Conservation (phyloP, 2,888 invertebrate species). For the Listrodromus nycthemerus region DNA sequence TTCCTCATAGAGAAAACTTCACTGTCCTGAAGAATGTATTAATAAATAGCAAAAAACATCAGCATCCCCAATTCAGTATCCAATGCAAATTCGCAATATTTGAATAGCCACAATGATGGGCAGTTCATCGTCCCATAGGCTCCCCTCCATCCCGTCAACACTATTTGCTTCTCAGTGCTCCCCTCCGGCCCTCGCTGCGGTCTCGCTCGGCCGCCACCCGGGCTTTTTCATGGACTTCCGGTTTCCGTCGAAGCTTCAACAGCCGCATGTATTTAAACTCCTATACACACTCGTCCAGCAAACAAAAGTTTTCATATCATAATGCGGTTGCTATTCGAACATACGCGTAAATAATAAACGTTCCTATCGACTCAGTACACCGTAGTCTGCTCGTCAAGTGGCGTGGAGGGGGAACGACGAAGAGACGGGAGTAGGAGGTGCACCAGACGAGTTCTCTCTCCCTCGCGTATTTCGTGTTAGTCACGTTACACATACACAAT, state of each 20-base stretch:
- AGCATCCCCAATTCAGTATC: constrained; percentile 14
- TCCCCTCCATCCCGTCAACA: neutral
- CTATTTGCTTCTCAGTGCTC: constrained; percentile 16
- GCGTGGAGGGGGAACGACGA: constrained; percentile 1
- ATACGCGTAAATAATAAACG: constrained; percentile 44
- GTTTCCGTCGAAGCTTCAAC: constrained; percentile 21
- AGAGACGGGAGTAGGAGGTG: constrained; percentile 21
- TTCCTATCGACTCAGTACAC: constrained; percentile 18
- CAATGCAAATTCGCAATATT: constrained; percentile 19
- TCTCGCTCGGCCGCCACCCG: constrained; percentile 29
- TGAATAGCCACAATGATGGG: constrained; percentile 30
- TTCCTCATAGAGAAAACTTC: neutral
- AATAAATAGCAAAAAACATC: neutral
- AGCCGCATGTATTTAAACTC: constrained; percentile 25
- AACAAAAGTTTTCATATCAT: constrained; percentile 34
- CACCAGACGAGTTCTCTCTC: constrained; percentile 21
- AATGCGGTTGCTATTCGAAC: neutral
- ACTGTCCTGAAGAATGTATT: neutral
- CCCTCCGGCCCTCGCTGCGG: constrained; percentile 4
- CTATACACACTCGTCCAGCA: neutral
- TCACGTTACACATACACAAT: constrained; percentile 33
- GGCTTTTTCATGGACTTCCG: constrained; percentile 51
- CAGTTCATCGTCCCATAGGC: neutral
- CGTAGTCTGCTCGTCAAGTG: neutral
- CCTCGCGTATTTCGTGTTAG: constrained; percentile 30